These are phyloP conservation scores for Ceramica pisi DNA, from an alignment of 2,888 invertebrate genomes.

Conservation along the genomic window DNA sequence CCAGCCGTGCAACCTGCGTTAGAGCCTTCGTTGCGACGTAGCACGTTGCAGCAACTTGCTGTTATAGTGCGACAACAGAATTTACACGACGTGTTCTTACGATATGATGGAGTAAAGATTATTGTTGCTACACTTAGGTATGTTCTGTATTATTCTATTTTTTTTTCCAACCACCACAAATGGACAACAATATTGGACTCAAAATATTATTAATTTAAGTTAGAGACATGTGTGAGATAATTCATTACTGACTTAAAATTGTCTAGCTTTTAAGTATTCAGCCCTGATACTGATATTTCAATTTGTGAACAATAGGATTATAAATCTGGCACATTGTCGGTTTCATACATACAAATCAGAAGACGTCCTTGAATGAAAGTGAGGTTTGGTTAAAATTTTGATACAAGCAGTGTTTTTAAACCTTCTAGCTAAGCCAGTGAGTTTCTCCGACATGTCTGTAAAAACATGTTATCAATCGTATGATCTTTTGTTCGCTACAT, in stretches of 20 bases:
- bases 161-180: no score
- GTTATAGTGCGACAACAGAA: constrained; percentile 92
- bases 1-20: constrained; percentile 77
- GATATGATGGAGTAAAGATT: constrained; percentile 89
- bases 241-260: background rate
- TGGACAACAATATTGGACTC: no score
- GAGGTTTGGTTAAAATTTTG: no score
- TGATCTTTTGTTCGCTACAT: constrained; percentile 15
- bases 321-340: background rate
- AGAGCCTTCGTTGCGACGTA: constrained; percentile 92
- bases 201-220: no score
- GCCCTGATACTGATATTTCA: background rate
- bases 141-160: background rate
- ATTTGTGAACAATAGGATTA: background rate
- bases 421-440: background rate
- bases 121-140: constrained; percentile 84
- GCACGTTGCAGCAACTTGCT: constrained; percentile 92
- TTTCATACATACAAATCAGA: constrained; percentile 6
- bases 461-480: constrained; percentile 25
- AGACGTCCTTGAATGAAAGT: background rate
- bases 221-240: no score
- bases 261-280: background rate
- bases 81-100: constrained; percentile 91
- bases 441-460: background rate
- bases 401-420: no score